These are phyloP conservation scores for Rhabdomys dilectus DNA, from an alignment of 2,113 vertebrate genomes.

Conservation along the genomic window DNA sequence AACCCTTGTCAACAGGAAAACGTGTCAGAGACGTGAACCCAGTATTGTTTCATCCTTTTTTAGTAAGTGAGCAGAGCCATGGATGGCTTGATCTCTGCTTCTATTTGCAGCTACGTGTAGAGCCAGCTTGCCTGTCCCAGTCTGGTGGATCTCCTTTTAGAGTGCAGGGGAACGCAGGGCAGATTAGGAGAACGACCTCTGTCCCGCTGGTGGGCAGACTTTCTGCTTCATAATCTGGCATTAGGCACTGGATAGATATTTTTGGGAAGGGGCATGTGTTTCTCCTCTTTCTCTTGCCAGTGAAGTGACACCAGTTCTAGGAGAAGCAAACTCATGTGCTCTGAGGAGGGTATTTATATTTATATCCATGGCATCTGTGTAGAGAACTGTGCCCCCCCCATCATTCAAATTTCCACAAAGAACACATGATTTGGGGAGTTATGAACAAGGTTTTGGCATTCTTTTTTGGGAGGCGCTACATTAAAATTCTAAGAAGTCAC, in stretches of 20 bases:
- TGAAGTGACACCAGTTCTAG: background rate
- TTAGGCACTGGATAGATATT: background rate
- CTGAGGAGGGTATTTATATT: background rate
- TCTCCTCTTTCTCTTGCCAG: constrained; percentile 21
- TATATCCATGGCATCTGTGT: constrained; percentile 18
- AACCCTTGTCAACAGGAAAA: constrained; percentile 60
- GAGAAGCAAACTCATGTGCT: constrained; percentile 2
- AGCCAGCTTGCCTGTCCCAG: background rate
- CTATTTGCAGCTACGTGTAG: constrained; percentile 81
- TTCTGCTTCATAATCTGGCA: constrained; percentile 6
- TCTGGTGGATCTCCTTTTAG: background rate
- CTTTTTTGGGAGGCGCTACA: background rate
- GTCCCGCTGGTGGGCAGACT: background rate
- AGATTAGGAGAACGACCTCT: background rate
- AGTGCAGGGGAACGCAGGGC: background rate
- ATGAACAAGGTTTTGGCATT: constrained; percentile 1
- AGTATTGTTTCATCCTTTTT: constrained; percentile 76
- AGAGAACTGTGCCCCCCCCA: background rate
- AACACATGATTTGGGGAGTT: background rate
- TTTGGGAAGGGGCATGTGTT: constrained; percentile 25
- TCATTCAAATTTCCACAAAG: constrained; percentile 34
- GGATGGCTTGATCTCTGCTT: constrained; percentile 70
- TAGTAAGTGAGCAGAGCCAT: constrained; percentile 78
- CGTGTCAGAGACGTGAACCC: constrained; percentile 70
- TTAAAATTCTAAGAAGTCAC: constrained; percentile 21